Percentiles rank a stretch among this genome's conserved stretches.
phyloP scores from a whole-genome alignment of 2,888 invertebrate species.

The Lasioglossum malachurum region DNA sequence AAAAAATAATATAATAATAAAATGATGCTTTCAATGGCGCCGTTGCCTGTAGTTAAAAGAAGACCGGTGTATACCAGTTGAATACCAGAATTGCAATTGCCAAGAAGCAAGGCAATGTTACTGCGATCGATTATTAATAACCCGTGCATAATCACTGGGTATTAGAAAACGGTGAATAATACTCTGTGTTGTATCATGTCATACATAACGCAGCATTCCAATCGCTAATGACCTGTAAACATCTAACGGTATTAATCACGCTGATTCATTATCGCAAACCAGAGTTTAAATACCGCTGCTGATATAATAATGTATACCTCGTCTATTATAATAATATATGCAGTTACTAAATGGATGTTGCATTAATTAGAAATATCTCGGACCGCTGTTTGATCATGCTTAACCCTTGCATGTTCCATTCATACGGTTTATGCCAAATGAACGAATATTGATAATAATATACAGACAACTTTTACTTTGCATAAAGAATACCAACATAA shows the following conservation, averaged over 20 bases:
- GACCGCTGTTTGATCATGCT: background rate
- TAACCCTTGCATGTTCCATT: background rate
- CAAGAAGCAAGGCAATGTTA: background rate
- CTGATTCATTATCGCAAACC: background rate
- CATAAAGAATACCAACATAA: background rate
- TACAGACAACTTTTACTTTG: no score
- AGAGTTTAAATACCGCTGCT: background rate
- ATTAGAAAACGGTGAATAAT: constrained; percentile 7
- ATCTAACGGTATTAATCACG: constrained; percentile 15
- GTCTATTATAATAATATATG: background rate
- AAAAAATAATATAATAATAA: background rate
- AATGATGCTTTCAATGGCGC: background rate
- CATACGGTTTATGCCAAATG: background rate
- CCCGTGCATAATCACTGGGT: background rate
- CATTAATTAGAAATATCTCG: constrained; percentile 1
- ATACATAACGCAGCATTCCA: constrained; percentile 6
- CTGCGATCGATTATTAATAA: constrained; percentile 12
- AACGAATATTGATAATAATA: background rate
- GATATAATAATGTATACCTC: background rate
- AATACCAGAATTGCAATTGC: constrained; percentile 5
- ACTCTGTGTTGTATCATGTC: constrained; percentile 1
- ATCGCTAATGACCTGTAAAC: constrained; percentile 1
- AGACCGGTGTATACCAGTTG: background rate
- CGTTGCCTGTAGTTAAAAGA: background rate
- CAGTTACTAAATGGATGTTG: background rate